Conservation (phyloP, 2,113 vertebrate genomes). For the Tetrax tetrax region DNA sequence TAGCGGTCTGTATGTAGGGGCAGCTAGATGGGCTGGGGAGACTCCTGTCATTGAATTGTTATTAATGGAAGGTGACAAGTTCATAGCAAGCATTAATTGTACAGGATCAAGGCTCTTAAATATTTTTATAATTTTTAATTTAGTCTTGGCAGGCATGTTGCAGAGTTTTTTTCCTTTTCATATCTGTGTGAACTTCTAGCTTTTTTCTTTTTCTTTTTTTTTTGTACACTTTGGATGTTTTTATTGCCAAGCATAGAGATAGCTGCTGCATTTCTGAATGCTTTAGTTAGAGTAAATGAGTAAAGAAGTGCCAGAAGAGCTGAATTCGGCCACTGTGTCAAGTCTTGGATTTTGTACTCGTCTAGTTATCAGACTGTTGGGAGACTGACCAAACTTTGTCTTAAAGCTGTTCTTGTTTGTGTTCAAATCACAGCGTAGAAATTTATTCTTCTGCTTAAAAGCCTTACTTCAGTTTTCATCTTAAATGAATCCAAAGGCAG, state of each 20-base stretch:
- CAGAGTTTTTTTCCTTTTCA: not conserved
- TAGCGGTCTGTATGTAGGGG: not conserved
- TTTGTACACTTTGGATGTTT: not conserved
- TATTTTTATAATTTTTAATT: not conserved
- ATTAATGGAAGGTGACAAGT: not conserved
- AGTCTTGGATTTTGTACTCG: not conserved
- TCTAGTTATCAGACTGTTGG: not conserved
- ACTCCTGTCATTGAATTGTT: not conserved
- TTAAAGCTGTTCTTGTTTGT: not conserved
- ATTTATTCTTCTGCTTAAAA: not conserved
- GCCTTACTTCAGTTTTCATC: not conserved
- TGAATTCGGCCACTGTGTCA: not conserved
- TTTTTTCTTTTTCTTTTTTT: not conserved
- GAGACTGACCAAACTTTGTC: not conserved
- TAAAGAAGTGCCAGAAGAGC: not conserved
- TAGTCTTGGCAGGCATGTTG: not conserved
- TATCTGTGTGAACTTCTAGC: not conserved
- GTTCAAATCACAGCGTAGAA: not conserved
- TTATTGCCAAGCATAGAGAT: not conserved
- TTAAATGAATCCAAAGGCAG: not conserved
- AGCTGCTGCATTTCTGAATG: not conserved
- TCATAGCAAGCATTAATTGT: not conserved
- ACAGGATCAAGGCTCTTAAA: not conserved
- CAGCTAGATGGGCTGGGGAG: not conserved
- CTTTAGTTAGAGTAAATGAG: not conserved